phyloP scores from a whole-genome alignment of 2,113 vertebrate species.

The Rutilus rutilus region DNA sequence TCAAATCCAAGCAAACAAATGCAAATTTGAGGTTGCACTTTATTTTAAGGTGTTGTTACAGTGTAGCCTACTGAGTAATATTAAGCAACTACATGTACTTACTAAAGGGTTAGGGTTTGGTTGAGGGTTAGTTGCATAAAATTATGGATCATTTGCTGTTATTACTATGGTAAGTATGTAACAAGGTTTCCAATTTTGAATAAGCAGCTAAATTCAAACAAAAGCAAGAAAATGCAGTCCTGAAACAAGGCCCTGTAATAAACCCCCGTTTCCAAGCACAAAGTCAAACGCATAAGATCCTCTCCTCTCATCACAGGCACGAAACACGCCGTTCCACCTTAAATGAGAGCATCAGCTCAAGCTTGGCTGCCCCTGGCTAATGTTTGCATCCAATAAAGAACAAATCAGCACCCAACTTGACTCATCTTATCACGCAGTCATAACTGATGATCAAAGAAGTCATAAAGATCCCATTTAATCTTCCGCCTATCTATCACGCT shows the following conservation, averaged over 20 bases:
- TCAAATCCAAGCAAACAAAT: neutral
- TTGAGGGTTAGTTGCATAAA: no score
- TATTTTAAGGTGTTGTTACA: no score
- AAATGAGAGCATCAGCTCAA: constrained; percentile 79
- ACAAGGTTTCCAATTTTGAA: no score
- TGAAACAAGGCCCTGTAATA: neutral
- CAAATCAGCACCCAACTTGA: constrained; percentile 83
- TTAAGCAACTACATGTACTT: no score
- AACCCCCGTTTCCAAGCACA: neutral
- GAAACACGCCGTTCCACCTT: constrained; percentile 80
- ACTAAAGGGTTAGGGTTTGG: no score
- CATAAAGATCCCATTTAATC: constrained; percentile 96
- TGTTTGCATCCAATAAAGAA: constrained; percentile 88
- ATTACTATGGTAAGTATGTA: no score
- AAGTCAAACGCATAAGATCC: no score
- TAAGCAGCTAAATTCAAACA: neutral
- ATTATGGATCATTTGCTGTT: no score
- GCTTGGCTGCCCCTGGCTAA: constrained; percentile 81
- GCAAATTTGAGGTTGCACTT: neutral
- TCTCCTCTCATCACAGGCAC: neutral
- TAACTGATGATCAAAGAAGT: constrained; percentile 90
- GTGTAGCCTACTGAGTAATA: no score
- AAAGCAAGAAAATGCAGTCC: neutral
- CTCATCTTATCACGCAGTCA: constrained; percentile 86
- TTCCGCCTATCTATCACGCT: constrained; percentile 88